Evolutionary conservation across 2,888 invertebrate genomes (phyloP).

Genomic region (Poecilus cupreus): DNA sequence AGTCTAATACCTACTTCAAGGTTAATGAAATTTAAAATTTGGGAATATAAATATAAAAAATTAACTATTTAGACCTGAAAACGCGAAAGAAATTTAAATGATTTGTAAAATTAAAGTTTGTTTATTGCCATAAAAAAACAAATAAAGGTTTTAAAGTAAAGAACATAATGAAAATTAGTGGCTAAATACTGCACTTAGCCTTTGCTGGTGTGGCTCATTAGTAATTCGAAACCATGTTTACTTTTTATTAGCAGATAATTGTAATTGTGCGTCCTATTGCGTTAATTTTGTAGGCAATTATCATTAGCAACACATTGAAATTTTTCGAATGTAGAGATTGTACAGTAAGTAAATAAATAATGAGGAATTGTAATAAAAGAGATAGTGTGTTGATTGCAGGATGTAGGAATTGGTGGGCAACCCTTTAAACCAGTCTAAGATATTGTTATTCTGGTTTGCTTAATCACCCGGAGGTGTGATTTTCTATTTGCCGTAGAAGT

Average conservation of each 20-base stretch:
- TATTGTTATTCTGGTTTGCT: conserved; percentile 40
- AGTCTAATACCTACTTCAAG: too few species aligned
- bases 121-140: neutral
- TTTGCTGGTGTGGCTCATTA: conserved; percentile 2
- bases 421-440: conserved; percentile 42
- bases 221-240: conserved; percentile 33
- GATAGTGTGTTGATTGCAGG: neutral
- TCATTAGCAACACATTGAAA: neutral
- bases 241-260: conserved; percentile 21
- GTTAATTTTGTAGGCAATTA: too few species aligned
- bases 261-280: too few species aligned
- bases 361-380: neutral
- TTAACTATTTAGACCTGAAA: too few species aligned
- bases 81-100: too few species aligned
- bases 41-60: too few species aligned
- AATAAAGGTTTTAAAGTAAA: conserved; percentile 4
- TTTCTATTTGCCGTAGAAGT: too few species aligned
- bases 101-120: too few species aligned
- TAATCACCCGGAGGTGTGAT: conserved; percentile 29
- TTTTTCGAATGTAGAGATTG: neutral
- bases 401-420: neutral
- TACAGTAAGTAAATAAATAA: neutral
- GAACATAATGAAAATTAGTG: neutral
- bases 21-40: too few species aligned
- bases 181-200: neutral